Base-by-base conservation (phyloP, 2,797 vertebrate genomes). In the Amphiprion clarkii region DNA sequence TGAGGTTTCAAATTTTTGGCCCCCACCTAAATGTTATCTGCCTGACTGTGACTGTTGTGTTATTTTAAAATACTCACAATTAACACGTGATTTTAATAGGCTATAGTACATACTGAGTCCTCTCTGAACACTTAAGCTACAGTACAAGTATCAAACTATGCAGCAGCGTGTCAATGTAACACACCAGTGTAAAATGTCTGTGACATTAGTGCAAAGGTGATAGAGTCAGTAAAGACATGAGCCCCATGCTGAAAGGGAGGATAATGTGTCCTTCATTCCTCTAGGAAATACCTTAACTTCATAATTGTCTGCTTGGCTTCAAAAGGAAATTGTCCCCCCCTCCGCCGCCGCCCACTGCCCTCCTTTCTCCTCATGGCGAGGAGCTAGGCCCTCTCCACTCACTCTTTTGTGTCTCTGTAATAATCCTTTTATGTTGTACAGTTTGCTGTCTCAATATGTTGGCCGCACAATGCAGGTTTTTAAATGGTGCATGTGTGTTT, bases 371-470 rank as follows among this genome's bases (percentile, higher is more conserved):
- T 57, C 9, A 57, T 48, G 64, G 39, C 3, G 42, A 76, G 55
- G 81, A 86, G 77, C 85, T 82, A 39, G 78, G 59, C 76, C 79
- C 72, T 84, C 74, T 88, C 53, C 0, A 62, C 78, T 79, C 67
- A 31, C 31, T 79, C 53, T 62, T 82, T 89, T 88, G 83, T 89
- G 58, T 53, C 27, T 48, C 61, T 10, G 44, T 76, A 75, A 79
- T 85, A 71, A 76, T 85, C 61, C 55, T 86, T 93, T 87, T 84
- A 75, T 89, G 62, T 72, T 71, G 73, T 67, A 79, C 65, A 81
- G 87, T 93, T 89, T 79, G 81, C 81, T 69, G 69, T 90, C 49
- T 93, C 72, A 86, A 76, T 89, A 62, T 81, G 79, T 80, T 31
- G 62, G 71, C 63, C 49, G 69, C 73, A 92, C 79, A 92, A 89